phyloP scores from a whole-genome alignment of 2,888 invertebrate species.

The Diaperis boleti region DNA sequence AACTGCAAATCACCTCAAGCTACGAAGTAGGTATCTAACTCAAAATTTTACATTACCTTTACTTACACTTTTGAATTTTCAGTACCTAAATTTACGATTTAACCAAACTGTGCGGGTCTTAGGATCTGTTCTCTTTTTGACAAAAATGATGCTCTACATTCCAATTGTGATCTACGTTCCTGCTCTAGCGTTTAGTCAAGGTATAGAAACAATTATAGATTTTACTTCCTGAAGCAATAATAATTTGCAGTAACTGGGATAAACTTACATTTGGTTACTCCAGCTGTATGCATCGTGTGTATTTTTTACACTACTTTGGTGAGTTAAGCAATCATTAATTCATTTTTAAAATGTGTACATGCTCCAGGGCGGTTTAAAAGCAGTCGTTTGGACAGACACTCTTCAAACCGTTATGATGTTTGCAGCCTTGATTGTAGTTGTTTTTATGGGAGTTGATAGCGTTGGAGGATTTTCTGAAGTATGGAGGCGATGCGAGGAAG shows the following conservation, averaged over 20 bases:
- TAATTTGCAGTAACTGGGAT: constrained; percentile 79
- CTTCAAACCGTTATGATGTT: constrained; percentile 82
- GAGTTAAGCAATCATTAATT: constrained; percentile 64
- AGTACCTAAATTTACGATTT: constrained; percentile 79
- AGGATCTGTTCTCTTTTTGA: constrained; percentile 77
- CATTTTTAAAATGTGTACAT: constrained; percentile 1
- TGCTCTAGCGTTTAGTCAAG: constrained; percentile 86
- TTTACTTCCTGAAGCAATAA: not conserved
- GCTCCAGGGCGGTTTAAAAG: constrained; percentile 80
- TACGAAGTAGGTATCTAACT: constrained; percentile 72
- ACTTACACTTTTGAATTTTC: constrained; percentile 57
- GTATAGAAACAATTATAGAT: constrained; percentile 62
- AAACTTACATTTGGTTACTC: constrained; percentile 82
- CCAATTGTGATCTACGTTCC: constrained; percentile 91
- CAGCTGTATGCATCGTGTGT: constrained; percentile 86
- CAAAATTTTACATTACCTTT: not conserved
- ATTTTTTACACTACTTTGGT: constrained; percentile 93
- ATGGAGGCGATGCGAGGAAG: constrained; percentile 71
- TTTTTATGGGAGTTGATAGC: constrained; percentile 74
- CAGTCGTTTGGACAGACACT: constrained; percentile 86
- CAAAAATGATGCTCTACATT: constrained; percentile 82
- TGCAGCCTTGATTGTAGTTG: constrained; percentile 75
- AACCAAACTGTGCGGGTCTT: constrained; percentile 75
- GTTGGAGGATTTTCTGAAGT: constrained; percentile 76
- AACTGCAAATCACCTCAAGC: constrained; percentile 79